Conservation (phyloP, 2,797 vertebrate species). For the Triplophysa yarkandensis region DNA sequence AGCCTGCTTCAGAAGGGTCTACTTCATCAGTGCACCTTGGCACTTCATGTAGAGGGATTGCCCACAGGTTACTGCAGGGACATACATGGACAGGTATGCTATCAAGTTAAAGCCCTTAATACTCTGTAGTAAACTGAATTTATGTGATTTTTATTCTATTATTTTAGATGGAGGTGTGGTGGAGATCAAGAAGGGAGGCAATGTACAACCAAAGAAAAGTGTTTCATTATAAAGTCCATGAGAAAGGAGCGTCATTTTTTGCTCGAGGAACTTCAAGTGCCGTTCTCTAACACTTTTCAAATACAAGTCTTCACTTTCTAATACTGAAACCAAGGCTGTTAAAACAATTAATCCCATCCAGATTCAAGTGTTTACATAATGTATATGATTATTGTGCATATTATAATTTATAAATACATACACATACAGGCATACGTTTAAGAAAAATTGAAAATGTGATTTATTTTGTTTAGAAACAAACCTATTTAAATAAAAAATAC, state of each 20-base stretch:
- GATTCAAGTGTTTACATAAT: no score
- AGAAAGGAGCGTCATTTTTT: slow-evolving; percentile 88
- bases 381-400: no score
- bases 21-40: slow-evolving; percentile 84
- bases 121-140: neutral
- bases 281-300: slow-evolving; percentile 77
- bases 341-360: no score
- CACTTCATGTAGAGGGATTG: slow-evolving; percentile 85
- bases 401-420: no score
- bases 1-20: slow-evolving; percentile 78
- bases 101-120: neutral
- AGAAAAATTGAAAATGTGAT: no score
- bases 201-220: slow-evolving; percentile 63
- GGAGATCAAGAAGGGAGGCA: slow-evolving; percentile 64
- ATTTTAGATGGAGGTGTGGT: slow-evolving; percentile 85
- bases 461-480: no score
- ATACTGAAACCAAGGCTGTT: neutral
- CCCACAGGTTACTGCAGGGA: slow-evolving; percentile 92
- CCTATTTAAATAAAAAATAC: no score
- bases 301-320: neutral
- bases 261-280: slow-evolving; percentile 87
- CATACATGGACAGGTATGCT: slow-evolving; percentile 88
- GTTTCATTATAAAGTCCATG: slow-evolving; percentile 94
- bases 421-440: no score
- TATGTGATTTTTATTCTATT: neutral